Base-by-base conservation (phyloP, 1,140 invertebrate genomes). In the Papilio polyxenes region DNA sequence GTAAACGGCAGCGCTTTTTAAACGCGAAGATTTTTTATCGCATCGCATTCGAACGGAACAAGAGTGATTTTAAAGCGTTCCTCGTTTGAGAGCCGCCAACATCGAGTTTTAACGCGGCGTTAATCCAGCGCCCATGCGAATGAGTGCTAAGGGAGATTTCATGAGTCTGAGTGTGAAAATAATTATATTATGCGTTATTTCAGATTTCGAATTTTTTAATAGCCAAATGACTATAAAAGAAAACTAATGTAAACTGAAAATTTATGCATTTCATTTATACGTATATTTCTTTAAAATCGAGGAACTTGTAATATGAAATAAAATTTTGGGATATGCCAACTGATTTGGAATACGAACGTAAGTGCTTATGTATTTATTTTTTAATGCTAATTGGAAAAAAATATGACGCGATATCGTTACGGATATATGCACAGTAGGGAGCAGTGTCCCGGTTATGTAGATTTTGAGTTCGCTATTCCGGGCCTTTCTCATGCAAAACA, bases 401-500 rank as follows among this genome's bases (percentile, higher is more conserved):
- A 31, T 72, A 72, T 72, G 13, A 72, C 65, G 62, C 62, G 62
- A 31, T 37, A 72, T 37, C 31, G 31, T 72, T 31, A 72, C 23
- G 23, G 11, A 15, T 72, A 40, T 72, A 72, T 72, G 31, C 65
- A 72, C 65, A 15, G 23, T 11, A 37, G 23, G 65, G 65, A 72
- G 20, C 62, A 37, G 31, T 15, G 65, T 65, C 62, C 62, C 62
- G 62, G 62, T 72, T 72, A 72, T 72, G 65, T 72, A 72, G 65
- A 72, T 72, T 72, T 72, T 72, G 65, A 72, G 13, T 72, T 72
- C 65, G 65, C 65, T 37, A 72, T 72, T 72, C 23, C 65, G 65
- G 65, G 31, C 65, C 65, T 72, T 72, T 72, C 65, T 72, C 65
- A 72, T 72, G 65, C 65, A 72, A 72, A 72, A 72, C 65, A 72